Evolutionary conservation across 1,140 invertebrate genomes (phyloP), one percentile per base, ranked within the genome.

Genomic region (Solenopsis fugax): DNA sequence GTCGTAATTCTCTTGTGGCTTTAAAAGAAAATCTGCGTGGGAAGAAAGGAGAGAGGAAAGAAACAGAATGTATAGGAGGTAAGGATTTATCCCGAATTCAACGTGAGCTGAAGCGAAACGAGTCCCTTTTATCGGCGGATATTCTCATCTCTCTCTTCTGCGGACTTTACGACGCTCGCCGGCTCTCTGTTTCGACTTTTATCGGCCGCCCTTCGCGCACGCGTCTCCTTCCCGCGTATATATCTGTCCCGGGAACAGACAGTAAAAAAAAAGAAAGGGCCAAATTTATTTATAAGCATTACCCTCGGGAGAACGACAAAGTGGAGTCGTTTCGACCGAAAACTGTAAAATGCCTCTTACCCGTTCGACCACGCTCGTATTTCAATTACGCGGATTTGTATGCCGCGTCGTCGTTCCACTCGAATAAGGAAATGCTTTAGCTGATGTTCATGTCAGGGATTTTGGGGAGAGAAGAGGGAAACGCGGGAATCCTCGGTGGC

Each of bases 221-320:
- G 86, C 58, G 50, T 80, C 78, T 78, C 52, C 41, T 29, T 21
- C n/a, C 54, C 24, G 21, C 60, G 16, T 71, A 64, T 87, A 89
- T 76, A 90, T 90, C 77, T 82, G 60, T 52, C 34, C 50, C 24
- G 1, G 56, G 29, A 54, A 76, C 62, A 90, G 52, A n/a, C 29
- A 48, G 72, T 62, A 72, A 78, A 64, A 71, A 69, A 87, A 41
- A 29, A 2, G 64, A 65, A 62, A 76, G 50, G 37, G 16, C 34
- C 64, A 84, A 89, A 89, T 89, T 90, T 90, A 90, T 90, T 90
- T 90, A 89, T 87, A 90, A 90, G 88, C 72, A 73, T 60, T 87
- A 73, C 48, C 21, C 75, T 45, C 75, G n/a, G 10, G 77, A 50
- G 67, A 37, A 73, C 52, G 77, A 89, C 88, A 84, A 84, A 84